Evolutionary conservation across 2,797 vertebrate genomes (phyloP).

Genomic region (Tragelaphus eurycerus): DNA sequence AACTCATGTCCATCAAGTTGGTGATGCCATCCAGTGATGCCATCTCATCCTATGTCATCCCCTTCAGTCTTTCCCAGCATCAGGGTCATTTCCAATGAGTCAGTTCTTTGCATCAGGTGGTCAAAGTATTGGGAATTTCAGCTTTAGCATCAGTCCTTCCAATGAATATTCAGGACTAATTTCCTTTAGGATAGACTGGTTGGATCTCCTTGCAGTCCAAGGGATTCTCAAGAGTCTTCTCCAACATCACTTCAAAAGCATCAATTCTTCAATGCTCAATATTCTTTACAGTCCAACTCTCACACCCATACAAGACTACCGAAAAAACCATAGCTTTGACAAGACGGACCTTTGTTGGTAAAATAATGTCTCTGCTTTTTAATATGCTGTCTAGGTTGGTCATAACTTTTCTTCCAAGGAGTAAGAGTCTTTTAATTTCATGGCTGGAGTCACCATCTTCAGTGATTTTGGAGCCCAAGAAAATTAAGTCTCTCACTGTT

Average conservation of each 20-base stretch:
- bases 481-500: background rate
- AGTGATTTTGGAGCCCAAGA: background rate
- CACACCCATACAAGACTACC: background rate
- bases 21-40: background rate
- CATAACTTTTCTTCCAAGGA: background rate
- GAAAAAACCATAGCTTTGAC: background rate
- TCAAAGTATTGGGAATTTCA: background rate
- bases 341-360: no score
- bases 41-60: background rate
- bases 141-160: background rate
- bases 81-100: background rate
- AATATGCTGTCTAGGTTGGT: background rate
- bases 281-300: background rate
- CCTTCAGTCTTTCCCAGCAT: background rate
- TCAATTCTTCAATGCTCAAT: background rate
- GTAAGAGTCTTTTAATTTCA: background rate
- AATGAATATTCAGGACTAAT: background rate
- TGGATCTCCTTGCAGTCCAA: background rate
- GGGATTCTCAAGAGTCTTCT: background rate
- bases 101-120: background rate
- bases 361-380: no score
- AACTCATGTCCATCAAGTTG: background rate
- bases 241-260: background rate
- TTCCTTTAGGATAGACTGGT: background rate
- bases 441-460: background rate